Evolutionary conservation across 2,888 invertebrate genomes (phyloP), one percentile per base, ranked within the genome.

Genomic region (Drosophila kambysellisi): DNA sequence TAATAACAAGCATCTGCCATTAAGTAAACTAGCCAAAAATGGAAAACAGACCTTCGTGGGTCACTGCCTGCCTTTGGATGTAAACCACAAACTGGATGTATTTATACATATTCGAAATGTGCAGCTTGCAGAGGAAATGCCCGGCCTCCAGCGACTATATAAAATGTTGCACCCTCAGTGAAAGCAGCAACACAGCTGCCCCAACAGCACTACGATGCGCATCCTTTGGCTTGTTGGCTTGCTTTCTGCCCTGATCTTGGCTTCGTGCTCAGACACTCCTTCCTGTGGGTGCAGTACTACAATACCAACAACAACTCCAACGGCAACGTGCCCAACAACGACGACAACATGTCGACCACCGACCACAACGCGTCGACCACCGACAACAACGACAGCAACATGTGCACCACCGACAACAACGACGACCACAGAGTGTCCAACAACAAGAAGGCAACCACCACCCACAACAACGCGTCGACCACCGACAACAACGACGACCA

Each of bases 21-120:
- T 67, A 59, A 62, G 66, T 63, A 67, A 78, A 77, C 66, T 41
- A 4, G 54, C 54, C 54, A 62, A 52, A 76, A 67, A 53, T 70
- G 68, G 56, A 71, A 66, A 76, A 69, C 68, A 76, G 54, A 68
- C 61, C n/a, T 48, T n/a, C 25, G 25, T 37, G 15, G 71, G 57
- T 70, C 63, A 64, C 46, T 63, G 75, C 46, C 54, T 46, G 71
- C 46, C 54, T 46, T 59, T 17, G 15, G 25, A 35, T 50, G 3
- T 20, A 59, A 54, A 25, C 9, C 5, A 11, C 12, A 12, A 37
- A 11, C 37, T 43, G 12, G 8, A 11, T 41, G 15, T 7, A 33
- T 12, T 30, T 60, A 46, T 30, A 39, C 25, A 15, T 5, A 12
- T 7, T 32, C 9, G 1, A 48, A 43, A 62, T 66, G 52, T 62